phyloP scores from a whole-genome alignment of 1,140 invertebrate genomes.

The Drosophila rufa region DNA sequence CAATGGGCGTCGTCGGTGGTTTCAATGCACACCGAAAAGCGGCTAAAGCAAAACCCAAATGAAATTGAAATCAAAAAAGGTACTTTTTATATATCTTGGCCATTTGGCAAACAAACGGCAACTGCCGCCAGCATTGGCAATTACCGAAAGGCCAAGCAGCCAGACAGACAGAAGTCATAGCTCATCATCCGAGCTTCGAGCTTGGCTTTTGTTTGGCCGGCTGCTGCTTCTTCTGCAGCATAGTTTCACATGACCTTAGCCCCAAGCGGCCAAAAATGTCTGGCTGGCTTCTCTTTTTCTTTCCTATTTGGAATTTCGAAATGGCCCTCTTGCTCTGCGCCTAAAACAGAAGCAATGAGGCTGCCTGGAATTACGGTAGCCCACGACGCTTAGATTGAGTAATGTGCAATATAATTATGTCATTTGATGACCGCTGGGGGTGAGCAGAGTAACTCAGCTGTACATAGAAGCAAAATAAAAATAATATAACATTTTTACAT shows the following conservation, averaged over 20 bases:
- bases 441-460: not conserved
- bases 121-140: conserved; percentile 68
- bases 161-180: conserved; percentile 64
- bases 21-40: conserved; percentile 55
- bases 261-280: conserved; percentile 50
- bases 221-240: conserved; percentile 41
- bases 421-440: conserved; percentile 49
- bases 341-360: conserved; percentile 72
- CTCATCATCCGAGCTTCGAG: conserved; percentile 62
- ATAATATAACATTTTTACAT: not conserved
- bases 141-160: conserved; percentile 68
- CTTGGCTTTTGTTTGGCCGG: conserved; percentile 38
- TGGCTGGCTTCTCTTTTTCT: conserved; percentile 43
- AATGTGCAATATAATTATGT: conserved; percentile 64
- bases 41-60: conserved; percentile 24
- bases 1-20: conserved; percentile 59
- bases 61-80: conserved; percentile 56
- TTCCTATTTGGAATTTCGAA: conserved; percentile 63
- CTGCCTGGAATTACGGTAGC: conserved; percentile 27
- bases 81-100: conserved; percentile 56
- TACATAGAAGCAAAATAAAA: not conserved
- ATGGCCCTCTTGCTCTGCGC: conserved; percentile 40
- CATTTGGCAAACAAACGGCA: conserved; percentile 55
- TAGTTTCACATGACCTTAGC: conserved; percentile 79
- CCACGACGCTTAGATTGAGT: conserved; percentile 59